Conservation (phyloP, 2,888 invertebrate species). For the Pimpla rufipes region DNA sequence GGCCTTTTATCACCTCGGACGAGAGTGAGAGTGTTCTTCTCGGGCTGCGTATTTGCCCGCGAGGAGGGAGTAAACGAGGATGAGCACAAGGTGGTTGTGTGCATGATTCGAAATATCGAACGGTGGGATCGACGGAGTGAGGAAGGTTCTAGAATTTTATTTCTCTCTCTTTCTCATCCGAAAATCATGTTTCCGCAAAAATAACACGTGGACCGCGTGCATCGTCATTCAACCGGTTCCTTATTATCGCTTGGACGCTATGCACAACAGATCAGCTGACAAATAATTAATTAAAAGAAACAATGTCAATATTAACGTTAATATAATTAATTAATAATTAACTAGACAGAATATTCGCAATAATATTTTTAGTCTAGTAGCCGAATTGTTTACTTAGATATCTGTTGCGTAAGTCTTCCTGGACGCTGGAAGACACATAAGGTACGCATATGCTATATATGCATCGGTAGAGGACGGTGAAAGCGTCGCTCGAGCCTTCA, state of each 20-base stretch:
- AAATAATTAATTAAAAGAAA: no score
- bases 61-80: conserved; percentile 62
- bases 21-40: conserved; percentile 70
- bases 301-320: no score
- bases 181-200: not conserved
- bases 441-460: not conserved
- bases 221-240: not conserved
- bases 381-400: not conserved
- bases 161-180: not conserved
- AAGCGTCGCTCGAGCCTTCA: conserved; percentile 4
- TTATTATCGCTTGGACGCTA: not conserved
- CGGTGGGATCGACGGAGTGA: conserved; percentile 53
- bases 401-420: conserved; percentile 7
- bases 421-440: not conserved
- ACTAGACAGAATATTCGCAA: not conserved
- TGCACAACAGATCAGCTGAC: not conserved
- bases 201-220: not conserved
- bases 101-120: conserved; percentile 57
- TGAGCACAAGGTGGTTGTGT: conserved; percentile 53
- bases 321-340: no score
- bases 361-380: not conserved
- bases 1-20: conserved; percentile 79
- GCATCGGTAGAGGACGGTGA: conserved; percentile 7
- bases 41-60: conserved; percentile 48
- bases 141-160: conserved; percentile 54